phyloP scores from a whole-genome alignment of 1,140 invertebrate species.

The Pararge aegeria region DNA sequence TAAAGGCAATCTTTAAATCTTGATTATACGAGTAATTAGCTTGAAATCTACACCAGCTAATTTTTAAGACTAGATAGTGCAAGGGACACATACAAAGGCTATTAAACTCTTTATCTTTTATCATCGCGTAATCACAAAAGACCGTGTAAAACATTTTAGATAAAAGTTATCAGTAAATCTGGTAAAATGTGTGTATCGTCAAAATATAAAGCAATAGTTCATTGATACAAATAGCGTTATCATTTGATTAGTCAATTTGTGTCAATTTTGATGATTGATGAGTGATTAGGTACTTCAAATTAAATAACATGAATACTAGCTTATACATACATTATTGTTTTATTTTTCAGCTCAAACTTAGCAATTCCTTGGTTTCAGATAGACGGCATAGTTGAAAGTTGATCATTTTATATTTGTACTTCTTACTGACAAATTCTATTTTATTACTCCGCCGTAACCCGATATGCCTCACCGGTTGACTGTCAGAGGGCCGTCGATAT shows the following conservation, averaged over 20 bases:
- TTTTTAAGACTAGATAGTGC: too few species aligned
- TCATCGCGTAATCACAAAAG: constrained; percentile 54
- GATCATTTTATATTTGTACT: neutral
- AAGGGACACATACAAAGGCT: constrained; percentile 42
- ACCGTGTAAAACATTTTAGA: constrained; percentile 55
- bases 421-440: neutral
- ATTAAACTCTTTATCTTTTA: constrained; percentile 65
- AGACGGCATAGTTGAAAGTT: neutral
- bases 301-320: constrained; percentile 45
- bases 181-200: constrained; percentile 28
- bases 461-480: constrained; percentile 51
- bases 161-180: constrained; percentile 69
- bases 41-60: too few species aligned
- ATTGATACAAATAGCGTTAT: constrained; percentile 48
- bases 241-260: constrained; percentile 40
- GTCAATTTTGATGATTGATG: constrained; percentile 48
- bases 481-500: constrained; percentile 59
- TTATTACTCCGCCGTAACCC: constrained; percentile 37
- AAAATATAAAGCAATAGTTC: constrained; percentile 29
- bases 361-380: neutral
- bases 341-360: neutral
- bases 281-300: constrained; percentile 33
- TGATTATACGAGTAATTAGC: too few species aligned
- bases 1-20: too few species aligned
- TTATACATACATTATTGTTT: neutral